These are phyloP conservation scores for Charina bottae DNA, from an alignment of 2,113 vertebrate genomes.

Conservation along the genomic window DNA sequence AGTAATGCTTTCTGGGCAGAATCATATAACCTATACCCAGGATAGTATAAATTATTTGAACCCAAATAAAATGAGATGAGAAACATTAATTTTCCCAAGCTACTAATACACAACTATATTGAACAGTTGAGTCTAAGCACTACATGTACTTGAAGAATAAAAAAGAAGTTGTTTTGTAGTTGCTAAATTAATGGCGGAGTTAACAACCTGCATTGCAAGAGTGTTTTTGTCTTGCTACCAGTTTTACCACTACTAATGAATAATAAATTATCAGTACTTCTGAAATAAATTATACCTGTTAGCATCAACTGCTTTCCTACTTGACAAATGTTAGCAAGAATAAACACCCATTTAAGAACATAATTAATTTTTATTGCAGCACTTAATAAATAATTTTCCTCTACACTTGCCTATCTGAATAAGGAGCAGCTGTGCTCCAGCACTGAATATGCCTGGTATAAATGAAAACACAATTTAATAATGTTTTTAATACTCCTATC, in stretches of 20 bases:
- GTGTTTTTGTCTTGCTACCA: constrained; percentile 45
- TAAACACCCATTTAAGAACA: constrained; percentile 57
- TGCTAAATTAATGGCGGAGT: constrained; percentile 26
- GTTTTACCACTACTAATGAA: constrained; percentile 45
- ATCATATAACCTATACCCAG: neutral
- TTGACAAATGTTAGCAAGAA: constrained; percentile 48
- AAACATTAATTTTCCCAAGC: neutral
- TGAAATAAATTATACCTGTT: constrained; percentile 60
- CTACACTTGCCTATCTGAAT: neutral
- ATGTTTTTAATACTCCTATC: neutral
- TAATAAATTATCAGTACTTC: constrained; percentile 56
- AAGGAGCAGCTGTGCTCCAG: constrained; percentile 11
- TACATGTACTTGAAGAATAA: constrained; percentile 30
- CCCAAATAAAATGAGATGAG: neutral
- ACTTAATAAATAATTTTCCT: constrained; percentile 30
- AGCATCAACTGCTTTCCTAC: constrained; percentile 63
- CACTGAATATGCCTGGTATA: neutral
- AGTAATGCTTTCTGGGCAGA: too few relatives aligned
- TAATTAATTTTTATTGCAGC: constrained; percentile 28
- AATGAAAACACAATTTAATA: neutral
- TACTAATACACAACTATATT: neutral
- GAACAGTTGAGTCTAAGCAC: constrained; percentile 19
- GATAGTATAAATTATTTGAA: neutral
- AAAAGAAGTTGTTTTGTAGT: constrained; percentile 23
- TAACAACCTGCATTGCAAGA: constrained; percentile 41